Percentiles rank a stretch among this genome's conserved stretches.
phyloP scores from a whole-genome alignment of 2,888 invertebrate genomes.

The Drepanosiphum platanoidis region DNA sequence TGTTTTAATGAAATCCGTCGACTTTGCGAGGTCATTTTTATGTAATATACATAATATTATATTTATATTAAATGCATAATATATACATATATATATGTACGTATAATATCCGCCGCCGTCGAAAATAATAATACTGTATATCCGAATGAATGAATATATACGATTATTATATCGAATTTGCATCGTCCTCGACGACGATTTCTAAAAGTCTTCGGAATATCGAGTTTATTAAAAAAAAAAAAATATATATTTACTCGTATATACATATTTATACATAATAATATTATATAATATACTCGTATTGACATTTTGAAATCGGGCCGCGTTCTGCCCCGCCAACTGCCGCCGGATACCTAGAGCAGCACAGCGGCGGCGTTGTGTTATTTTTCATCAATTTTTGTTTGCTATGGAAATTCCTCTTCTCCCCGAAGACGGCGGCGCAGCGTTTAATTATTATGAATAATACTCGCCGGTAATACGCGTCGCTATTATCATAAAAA shows the following conservation, averaged over 20 bases:
- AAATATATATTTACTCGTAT: background rate
- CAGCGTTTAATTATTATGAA: constrained; percentile 30
- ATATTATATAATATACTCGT: too few species aligned
- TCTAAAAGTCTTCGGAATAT: background rate
- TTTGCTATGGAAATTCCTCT: constrained; percentile 45
- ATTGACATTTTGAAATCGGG: constrained; percentile 30
- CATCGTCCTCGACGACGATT: background rate
- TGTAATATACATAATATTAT: too few species aligned
- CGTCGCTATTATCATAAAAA: constrained; percentile 45
- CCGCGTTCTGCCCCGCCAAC: background rate
- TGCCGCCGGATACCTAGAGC: constrained; percentile 2
- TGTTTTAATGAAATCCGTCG: background rate
- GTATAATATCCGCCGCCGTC: too few species aligned
- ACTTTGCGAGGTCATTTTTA: background rate
- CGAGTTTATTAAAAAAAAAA: constrained; percentile 28
- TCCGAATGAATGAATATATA: constrained; percentile 13
- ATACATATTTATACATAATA: too few species aligned
- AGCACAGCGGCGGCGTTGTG: background rate
- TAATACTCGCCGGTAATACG: constrained; percentile 13
- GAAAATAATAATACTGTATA: background rate
- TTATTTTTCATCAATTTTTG: constrained; percentile 36
- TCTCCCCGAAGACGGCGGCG: background rate
- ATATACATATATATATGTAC: too few species aligned
- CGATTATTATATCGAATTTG: too few species aligned
- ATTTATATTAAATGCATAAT: too few species aligned